These are phyloP conservation scores for Hirtodrosophila cameraria DNA, from an alignment of 2,888 invertebrate genomes.

Conservation along the genomic window DNA sequence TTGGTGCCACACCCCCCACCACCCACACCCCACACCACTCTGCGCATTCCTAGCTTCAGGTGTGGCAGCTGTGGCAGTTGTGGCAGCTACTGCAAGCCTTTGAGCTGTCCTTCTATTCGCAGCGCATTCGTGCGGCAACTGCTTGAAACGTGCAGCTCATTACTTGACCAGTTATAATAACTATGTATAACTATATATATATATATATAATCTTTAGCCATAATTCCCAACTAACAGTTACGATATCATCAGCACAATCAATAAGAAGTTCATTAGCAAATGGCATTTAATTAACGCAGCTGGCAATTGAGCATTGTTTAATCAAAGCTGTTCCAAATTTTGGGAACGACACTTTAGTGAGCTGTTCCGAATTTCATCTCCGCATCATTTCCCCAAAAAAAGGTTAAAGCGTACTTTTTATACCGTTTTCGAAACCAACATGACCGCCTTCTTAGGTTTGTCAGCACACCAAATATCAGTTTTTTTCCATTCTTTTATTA, in stretches of 20 bases:
- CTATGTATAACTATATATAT: too few relatives aligned
- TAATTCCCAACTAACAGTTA: constrained; percentile 1
- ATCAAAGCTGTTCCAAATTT: constrained; percentile 1
- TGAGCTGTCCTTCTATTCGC: constrained; percentile 35
- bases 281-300: constrained; percentile 64
- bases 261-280: constrained; percentile 58
- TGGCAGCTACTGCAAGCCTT: constrained; percentile 22
- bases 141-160: constrained; percentile 62
- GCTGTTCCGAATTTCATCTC: background rate
- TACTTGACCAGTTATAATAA: constrained; percentile 45
- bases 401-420: too few relatives aligned
- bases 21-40: too few relatives aligned
- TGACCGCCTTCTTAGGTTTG: too few relatives aligned
- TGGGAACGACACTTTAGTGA: too few relatives aligned
- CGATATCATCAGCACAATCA: constrained; percentile 51
- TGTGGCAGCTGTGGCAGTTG: constrained; percentile 14
- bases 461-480: too few relatives aligned
- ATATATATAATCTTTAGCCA: background rate
- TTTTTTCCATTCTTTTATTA: too few relatives aligned
- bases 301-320: constrained; percentile 43
- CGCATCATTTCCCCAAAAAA: too few relatives aligned
- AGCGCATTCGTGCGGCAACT: constrained; percentile 69
- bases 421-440: too few relatives aligned
- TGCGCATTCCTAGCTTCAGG: constrained; percentile 28
- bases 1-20: constrained; percentile 45